Conservation (phyloP, 1,140 invertebrate species). For the Caenorhabditis remanei region DNA sequence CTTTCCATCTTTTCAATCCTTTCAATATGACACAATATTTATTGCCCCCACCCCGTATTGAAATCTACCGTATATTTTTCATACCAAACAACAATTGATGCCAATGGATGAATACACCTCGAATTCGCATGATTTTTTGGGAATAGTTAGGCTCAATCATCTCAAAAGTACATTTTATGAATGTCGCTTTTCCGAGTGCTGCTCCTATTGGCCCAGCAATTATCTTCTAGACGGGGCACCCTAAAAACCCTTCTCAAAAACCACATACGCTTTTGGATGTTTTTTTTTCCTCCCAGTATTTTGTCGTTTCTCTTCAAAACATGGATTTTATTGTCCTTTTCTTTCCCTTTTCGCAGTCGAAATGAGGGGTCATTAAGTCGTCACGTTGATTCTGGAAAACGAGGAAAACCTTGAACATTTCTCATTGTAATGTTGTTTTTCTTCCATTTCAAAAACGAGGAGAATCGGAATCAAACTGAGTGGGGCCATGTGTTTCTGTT, state of each 20-base stretch:
- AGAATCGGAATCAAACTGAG: conserved; percentile 4
- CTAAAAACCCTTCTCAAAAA: not conserved
- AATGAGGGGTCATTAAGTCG: conserved; percentile 45
- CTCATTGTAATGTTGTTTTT: conserved; percentile 20
- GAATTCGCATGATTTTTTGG: not conserved
- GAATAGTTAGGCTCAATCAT: not conserved
- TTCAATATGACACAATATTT: too few relatives aligned
- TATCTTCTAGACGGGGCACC: not conserved
- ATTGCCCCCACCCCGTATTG: too few relatives aligned
- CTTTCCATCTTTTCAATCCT: not conserved
- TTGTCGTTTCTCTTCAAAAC: not conserved
- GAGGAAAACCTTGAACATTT: conserved; percentile 13
- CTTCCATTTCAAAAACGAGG: not conserved
- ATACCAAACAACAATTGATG: too few relatives aligned
- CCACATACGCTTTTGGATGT: not conserved
- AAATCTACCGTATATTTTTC: too few relatives aligned
- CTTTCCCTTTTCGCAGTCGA: not conserved
- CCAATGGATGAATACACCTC: not conserved
- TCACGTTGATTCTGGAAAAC: not conserved
- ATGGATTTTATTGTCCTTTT: not conserved
- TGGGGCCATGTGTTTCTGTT: conserved; percentile 21
- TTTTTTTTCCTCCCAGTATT: not conserved
- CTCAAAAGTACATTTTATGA: conserved; percentile 10
- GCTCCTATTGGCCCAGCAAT: not conserved
- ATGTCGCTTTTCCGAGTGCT: conserved; percentile 7